Evolutionary conservation across 2,888 invertebrate species (phyloP).

Genomic region (Meandrusa payeni): DNA sequence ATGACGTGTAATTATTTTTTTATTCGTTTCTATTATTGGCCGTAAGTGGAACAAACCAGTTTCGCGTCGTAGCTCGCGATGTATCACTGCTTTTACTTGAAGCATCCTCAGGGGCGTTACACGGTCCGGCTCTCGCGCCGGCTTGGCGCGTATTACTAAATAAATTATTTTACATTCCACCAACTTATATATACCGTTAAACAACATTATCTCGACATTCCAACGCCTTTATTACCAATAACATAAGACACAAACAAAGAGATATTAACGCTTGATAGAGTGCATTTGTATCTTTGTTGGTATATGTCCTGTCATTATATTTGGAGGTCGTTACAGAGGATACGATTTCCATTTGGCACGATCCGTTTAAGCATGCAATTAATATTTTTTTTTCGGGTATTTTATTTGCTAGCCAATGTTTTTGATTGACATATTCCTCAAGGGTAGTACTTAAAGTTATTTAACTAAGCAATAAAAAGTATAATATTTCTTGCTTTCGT

Average conservation of each 20-base stretch:
- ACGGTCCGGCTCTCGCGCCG: constrained; percentile 53
- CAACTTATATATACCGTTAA: constrained; percentile 18
- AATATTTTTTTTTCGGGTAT: constrained; percentile 29
- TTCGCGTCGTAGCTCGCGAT: constrained; percentile 65
- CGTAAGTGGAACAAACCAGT: constrained; percentile 40
- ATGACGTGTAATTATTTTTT: not conserved
- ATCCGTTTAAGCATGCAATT: constrained; percentile 37
- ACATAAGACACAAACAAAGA: constrained; percentile 8
- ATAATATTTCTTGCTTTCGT: no score
- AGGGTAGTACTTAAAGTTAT: no score
- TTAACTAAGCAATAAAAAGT: no score
- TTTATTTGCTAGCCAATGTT: constrained; percentile 24
- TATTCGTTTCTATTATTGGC: constrained; percentile 9
- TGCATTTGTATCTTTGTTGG: constrained; percentile 28
- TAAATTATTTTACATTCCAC: constrained; percentile 43
- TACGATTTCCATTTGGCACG: constrained; percentile 62
- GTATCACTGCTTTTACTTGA: constrained; percentile 72
- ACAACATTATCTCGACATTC: not conserved
- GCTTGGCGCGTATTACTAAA: constrained; percentile 49
- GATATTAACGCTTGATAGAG: not conserved
- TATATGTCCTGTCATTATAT: constrained; percentile 63
- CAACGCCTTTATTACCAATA: constrained; percentile 4
- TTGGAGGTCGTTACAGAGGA: constrained; percentile 61
- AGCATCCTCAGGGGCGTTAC: constrained; percentile 65
- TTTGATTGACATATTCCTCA: constrained; percentile 27